Conservation (phyloP, 2,888 invertebrate species). For the Patella ulyssiponensis region DNA sequence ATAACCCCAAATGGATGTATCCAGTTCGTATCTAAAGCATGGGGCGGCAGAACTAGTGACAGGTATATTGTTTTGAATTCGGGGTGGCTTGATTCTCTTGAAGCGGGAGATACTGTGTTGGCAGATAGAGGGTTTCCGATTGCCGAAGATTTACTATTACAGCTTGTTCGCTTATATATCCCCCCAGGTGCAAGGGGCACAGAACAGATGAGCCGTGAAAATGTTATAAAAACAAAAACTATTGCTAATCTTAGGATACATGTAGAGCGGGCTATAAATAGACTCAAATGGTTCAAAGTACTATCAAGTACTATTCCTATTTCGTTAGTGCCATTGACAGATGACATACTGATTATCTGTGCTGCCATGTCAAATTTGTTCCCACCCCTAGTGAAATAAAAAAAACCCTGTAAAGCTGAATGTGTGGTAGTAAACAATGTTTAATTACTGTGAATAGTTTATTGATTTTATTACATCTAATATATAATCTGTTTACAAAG, state of each 20-base stretch:
- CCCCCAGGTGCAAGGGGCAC: not conserved
- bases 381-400: conserved; percentile 29
- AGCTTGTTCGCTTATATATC: not conserved
- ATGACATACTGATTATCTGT: conserved; percentile 43
- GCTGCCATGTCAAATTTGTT: conserved; percentile 36
- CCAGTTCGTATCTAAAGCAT: conserved; percentile 30
- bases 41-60: conserved; percentile 40
- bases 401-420: not conserved
- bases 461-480: too few species aligned
- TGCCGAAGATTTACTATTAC: conserved; percentile 24
- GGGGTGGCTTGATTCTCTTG: conserved; percentile 29
- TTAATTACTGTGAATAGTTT: too few species aligned
- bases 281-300: conserved; percentile 39
- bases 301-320: conserved; percentile 34
- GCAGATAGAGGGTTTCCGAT: conserved; percentile 42
- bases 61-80: conserved; percentile 28
- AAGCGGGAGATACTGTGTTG: conserved; percentile 32
- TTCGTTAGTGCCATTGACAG: conserved; percentile 31
- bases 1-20: conserved; percentile 28
- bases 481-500: too few species aligned
- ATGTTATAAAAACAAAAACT: conserved; percentile 30
- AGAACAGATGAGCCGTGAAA: conserved; percentile 17
- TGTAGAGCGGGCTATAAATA: conserved; percentile 39
- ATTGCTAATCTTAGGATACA: conserved; percentile 40
- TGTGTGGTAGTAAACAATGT: too few species aligned